Conservation (phyloP, 1,140 invertebrate genomes). For the Sitobion miscanthi region DNA sequence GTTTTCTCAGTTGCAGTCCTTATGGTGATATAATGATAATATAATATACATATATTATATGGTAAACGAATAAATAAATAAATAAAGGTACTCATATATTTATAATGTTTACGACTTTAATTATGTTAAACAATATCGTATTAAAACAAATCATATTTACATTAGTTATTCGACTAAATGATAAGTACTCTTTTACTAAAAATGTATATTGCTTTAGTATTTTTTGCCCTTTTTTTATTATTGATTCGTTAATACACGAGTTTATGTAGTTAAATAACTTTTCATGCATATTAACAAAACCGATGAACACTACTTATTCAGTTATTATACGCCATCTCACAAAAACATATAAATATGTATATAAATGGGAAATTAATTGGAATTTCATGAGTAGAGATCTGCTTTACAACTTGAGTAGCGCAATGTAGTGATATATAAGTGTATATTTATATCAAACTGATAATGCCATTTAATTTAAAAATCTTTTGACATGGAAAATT, state of each 20-base stretch:
- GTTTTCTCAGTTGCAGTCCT: not conserved
- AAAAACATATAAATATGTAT: not conserved
- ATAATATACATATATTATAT: no score
- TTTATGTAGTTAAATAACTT: not conserved
- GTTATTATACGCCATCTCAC: not conserved
- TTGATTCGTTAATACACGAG: not conserved
- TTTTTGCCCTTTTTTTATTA: not conserved
- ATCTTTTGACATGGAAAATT: slow-evolving; percentile 29
- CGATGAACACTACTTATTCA: not conserved
- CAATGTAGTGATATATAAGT: not conserved
- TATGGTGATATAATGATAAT: not conserved
- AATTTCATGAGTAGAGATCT: not conserved
- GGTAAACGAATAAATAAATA: no score
- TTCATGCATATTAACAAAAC: not conserved
- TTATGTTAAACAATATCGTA: no score
- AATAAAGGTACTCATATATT: no score
- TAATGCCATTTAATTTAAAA: not conserved
- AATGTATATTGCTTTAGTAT: not conserved
- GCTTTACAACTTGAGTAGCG: not conserved
- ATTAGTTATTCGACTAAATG: not conserved
- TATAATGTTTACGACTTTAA: no score
- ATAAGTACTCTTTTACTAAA: not conserved
- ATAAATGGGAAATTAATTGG: not conserved
- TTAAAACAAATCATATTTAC: no score
- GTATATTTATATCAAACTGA: not conserved